Evolutionary conservation across 2,797 vertebrate genomes (phyloP).

Genomic region (Ataeniobius toweri): DNA sequence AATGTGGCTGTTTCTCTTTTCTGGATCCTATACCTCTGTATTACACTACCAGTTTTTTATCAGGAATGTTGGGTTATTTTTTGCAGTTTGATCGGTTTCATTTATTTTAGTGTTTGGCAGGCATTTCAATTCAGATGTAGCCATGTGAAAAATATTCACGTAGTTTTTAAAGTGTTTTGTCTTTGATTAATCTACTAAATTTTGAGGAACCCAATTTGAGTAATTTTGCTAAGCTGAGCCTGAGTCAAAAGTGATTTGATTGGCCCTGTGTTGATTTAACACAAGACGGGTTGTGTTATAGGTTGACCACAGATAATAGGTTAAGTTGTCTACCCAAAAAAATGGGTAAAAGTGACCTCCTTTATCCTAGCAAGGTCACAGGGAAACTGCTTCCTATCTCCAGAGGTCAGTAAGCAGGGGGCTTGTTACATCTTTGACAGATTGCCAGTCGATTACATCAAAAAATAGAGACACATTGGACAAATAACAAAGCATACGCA

Average conservation of each 20-base stretch:
- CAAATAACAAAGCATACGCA: no score
- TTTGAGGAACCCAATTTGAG: background rate
- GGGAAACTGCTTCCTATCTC: no score
- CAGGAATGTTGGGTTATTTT: conserved; percentile 12
- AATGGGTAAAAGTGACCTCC: background rate
- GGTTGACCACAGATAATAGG: background rate
- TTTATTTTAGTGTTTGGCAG: conserved; percentile 21
- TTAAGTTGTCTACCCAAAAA: background rate
- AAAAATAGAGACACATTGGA: no score
- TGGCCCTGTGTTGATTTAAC: background rate
- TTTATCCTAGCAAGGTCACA: no score
- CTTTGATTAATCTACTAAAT: background rate
- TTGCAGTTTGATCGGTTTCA: conserved; percentile 11
- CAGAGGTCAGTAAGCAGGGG: no score
- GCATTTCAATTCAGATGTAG: background rate
- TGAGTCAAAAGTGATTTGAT: background rate
- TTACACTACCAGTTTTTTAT: conserved; percentile 25
- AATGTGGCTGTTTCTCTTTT: conserved; percentile 11
- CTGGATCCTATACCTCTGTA: background rate
- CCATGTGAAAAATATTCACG: background rate
- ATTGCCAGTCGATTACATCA: no score
- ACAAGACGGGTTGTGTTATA: background rate
- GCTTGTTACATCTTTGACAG: no score
- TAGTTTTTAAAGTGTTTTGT: background rate
- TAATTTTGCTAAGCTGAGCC: background rate